These are phyloP conservation scores for Oncorhynchus masou DNA, from an alignment of 2,113 vertebrate species.

Conservation along the genomic window DNA sequence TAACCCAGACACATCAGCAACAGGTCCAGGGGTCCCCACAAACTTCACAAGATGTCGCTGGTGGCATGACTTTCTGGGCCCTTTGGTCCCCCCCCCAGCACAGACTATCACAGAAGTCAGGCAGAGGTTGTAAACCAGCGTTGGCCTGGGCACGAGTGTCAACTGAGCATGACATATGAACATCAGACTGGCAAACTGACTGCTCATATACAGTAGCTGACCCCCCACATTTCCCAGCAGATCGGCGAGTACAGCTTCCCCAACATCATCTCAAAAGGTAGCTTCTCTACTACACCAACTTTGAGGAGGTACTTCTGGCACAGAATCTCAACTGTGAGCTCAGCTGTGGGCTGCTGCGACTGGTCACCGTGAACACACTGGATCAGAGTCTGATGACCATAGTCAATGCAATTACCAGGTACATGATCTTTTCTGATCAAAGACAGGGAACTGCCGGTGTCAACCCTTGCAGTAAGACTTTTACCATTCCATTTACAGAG, in stretches of 20 bases:
- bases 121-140: constrained; percentile 11
- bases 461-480: background rate
- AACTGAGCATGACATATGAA: constrained; percentile 8
- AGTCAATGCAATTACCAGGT: background rate
- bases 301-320: constrained; percentile 4
- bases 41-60: background rate
- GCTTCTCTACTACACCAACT: constrained; percentile 5
- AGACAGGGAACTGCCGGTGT: constrained; percentile 9
- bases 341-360: background rate
- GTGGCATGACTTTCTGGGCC: constrained; percentile 5
- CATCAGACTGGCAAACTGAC: background rate
- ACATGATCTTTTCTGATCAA: background rate
- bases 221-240: background rate
- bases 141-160: constrained; percentile 1
- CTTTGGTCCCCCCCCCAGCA: background rate
- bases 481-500: background rate
- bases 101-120: constrained; percentile 19
- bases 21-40: background rate
- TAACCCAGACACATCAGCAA: background rate
- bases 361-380: constrained; percentile 18
- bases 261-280: constrained; percentile 15
- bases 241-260: background rate
- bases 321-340: background rate
- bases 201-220: background rate
- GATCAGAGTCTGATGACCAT: background rate